These are phyloP conservation scores for Xerus rutilus DNA, from an alignment of 2,797 vertebrate genomes.

Conservation along the genomic window DNA sequence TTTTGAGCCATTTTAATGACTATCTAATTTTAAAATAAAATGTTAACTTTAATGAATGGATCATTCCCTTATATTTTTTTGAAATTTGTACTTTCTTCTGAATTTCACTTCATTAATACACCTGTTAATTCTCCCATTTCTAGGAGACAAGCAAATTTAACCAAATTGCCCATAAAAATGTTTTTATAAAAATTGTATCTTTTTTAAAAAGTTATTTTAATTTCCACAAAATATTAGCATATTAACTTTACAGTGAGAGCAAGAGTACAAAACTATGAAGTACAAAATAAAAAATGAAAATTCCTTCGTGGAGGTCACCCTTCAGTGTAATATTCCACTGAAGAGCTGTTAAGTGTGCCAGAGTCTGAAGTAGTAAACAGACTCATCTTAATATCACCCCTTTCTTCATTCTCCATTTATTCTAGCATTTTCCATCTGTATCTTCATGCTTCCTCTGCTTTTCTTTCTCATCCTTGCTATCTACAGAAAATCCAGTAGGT, in stretches of 20 bases:
- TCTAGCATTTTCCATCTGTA: background rate
- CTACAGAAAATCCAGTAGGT: constrained; percentile 62
- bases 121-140: background rate
- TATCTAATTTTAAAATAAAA: constrained; percentile 32
- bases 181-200: background rate
- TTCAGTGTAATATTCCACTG: no score
- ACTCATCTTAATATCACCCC: background rate
- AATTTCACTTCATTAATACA: background rate
- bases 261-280: background rate
- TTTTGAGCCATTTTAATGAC: constrained; percentile 10
- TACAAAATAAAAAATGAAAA: background rate
- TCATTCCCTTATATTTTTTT: background rate
- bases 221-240: background rate
- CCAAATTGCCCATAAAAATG: background rate
- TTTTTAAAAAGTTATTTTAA: background rate
- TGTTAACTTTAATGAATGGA: background rate
- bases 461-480: background rate
- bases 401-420: background rate
- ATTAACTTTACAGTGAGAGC: background rate
- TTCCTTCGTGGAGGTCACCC: background rate
- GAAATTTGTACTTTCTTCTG: background rate
- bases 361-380: background rate
- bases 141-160: background rate
- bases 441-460: background rate
- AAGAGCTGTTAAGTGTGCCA: background rate